These are phyloP conservation scores for Characodon lateralis DNA, from an alignment of 2,797 vertebrate species.

Conservation along the genomic window DNA sequence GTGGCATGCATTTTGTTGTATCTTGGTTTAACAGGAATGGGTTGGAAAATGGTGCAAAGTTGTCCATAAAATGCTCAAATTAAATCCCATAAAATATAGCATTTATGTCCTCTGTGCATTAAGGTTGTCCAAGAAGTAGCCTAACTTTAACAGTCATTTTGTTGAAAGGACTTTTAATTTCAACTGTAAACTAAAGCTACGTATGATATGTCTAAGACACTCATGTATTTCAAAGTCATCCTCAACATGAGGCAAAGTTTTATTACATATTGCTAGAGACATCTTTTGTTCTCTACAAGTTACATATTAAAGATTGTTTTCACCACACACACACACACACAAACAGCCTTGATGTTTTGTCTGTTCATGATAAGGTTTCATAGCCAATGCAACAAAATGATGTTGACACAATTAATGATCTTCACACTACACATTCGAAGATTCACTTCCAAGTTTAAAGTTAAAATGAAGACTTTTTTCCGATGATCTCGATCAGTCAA, in stretches of 20 bases:
- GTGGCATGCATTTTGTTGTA: constrained; percentile 30
- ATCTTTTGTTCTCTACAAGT: not conserved
- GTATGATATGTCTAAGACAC: not conserved
- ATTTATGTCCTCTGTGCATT: constrained; percentile 23
- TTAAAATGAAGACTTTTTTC: no score
- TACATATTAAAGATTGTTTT: not conserved
- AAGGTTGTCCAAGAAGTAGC: constrained; percentile 13
- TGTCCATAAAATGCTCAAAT: constrained; percentile 36
- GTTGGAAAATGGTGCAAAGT: constrained; percentile 37
- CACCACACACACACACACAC: not conserved
- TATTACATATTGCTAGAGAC: not conserved
- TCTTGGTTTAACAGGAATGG: constrained; percentile 24
- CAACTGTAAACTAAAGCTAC: constrained; percentile 24
- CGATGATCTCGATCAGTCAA: no score
- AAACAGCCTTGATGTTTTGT: not conserved
- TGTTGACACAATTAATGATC: no score
- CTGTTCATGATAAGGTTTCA: no score
- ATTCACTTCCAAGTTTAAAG: no score
- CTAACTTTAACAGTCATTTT: constrained; percentile 12
- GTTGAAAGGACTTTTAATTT: constrained; percentile 37
- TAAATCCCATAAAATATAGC: constrained; percentile 30
- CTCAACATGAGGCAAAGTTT: not conserved
- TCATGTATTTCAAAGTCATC: no score
- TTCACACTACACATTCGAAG: no score
- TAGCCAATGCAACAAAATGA: no score